These are phyloP conservation scores for Xestia c-nigrum DNA, from an alignment of 2,888 invertebrate genomes.

Conservation along the genomic window DNA sequence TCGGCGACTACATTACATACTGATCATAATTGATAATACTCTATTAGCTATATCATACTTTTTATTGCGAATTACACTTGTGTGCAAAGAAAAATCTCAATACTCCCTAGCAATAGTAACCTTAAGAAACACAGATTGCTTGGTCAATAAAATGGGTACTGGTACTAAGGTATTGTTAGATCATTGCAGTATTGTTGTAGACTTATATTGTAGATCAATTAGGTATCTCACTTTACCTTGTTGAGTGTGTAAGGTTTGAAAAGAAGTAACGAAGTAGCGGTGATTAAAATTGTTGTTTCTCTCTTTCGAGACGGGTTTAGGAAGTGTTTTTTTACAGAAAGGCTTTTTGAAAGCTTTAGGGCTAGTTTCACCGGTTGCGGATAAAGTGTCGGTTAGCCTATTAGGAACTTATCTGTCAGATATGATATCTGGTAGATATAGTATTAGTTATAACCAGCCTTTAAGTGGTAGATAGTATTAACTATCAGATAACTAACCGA, in stretches of 20 bases:
- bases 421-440: no score
- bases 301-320: neutral
- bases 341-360: neutral
- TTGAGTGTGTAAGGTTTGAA: neutral
- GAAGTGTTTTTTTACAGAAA: neutral
- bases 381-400: no score
- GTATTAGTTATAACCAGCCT: no score
- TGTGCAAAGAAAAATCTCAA: conserved; percentile 16
- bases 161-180: conserved; percentile 24
- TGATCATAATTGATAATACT: no score
- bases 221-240: neutral
- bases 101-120: conserved; percentile 21
- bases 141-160: conserved; percentile 27
- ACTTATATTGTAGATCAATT: neutral
- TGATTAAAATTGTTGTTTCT: neutral
- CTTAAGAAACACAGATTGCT: conserved; percentile 39
- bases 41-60: neutral
- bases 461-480: no score
- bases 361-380: no score
- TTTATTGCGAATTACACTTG: conserved; percentile 13
- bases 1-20: no score
- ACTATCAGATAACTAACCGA: no score
- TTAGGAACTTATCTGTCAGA: no score
- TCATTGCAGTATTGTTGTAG: conserved; percentile 25
- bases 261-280: neutral